Evolutionary conservation across 2,888 invertebrate species (phyloP).

Genomic region (Chaetogeoica ovagalla): DNA sequence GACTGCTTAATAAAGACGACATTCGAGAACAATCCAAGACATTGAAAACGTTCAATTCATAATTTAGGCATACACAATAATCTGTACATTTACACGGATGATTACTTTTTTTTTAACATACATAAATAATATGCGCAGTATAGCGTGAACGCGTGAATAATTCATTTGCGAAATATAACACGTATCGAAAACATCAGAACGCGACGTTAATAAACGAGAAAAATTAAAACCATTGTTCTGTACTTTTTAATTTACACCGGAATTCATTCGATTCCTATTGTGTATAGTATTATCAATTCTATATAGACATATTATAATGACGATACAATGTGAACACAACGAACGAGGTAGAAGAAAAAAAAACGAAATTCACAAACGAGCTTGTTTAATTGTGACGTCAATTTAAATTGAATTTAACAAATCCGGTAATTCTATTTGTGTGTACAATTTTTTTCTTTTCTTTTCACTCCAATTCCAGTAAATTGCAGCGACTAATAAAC

Average conservation of each 20-base stretch:
- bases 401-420: slow-evolving; percentile 13
- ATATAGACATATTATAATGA: neutral
- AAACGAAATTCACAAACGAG: neutral
- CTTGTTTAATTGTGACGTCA: neutral
- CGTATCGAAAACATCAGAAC: too few relatives aligned
- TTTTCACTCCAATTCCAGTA: neutral
- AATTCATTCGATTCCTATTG: neutral
- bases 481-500: neutral
- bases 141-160: too few relatives aligned
- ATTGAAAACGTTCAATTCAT: too few relatives aligned
- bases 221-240: neutral
- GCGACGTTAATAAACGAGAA: too few relatives aligned
- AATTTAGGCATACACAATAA: too few relatives aligned
- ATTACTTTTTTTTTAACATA: too few relatives aligned
- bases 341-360: neutral
- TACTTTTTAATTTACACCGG: neutral
- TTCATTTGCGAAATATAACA: neutral
- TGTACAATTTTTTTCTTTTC: neutral
- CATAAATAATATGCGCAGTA: too few relatives aligned
- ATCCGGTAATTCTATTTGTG: neutral
- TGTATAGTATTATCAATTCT: neutral
- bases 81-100: too few relatives aligned
- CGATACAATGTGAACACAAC: neutral
- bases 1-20: too few relatives aligned
- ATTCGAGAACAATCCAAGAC: too few relatives aligned